Conservation (phyloP, 2,888 invertebrate genomes). For the Hipparchia sbordonii region DNA sequence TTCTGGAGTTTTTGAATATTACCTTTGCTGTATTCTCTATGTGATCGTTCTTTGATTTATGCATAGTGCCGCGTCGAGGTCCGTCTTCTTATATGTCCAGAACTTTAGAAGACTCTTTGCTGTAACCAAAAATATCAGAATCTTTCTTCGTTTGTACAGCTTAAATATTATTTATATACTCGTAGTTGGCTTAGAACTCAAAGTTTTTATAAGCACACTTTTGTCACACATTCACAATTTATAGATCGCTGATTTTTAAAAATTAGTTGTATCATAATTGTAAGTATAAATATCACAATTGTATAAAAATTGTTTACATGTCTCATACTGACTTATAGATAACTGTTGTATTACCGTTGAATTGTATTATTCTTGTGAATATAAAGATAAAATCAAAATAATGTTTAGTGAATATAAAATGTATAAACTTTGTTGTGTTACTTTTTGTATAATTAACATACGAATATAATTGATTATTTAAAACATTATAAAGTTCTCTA, state of each 20-base stretch:
- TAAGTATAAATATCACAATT: no score
- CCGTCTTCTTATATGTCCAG: constrained; percentile 34
- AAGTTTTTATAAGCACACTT: background rate
- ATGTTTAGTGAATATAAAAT: no score
- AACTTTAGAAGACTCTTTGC: constrained; percentile 49
- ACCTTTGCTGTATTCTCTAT: constrained; percentile 50
- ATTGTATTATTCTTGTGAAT: background rate
- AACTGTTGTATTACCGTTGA: background rate
- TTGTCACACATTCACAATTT: background rate
- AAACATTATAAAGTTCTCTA: background rate
- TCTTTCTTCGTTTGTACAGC: constrained; percentile 30
- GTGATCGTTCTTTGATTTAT: constrained; percentile 47
- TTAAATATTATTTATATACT: background rate
- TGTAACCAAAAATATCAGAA: constrained; percentile 72
- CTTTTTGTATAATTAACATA: no score
- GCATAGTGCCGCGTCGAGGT: constrained; percentile 49
- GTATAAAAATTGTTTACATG: background rate
- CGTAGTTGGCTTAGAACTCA: background rate
- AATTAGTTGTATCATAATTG: no score
- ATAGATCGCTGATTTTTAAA: no score
- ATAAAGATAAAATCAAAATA: background rate
- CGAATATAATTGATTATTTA: background rate
- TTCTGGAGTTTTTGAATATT: constrained; percentile 62
- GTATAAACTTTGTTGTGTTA: no score
- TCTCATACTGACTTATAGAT: background rate